Evolutionary conservation across 1,140 invertebrate species (phyloP), one percentile per base, ranked within the genome.

Genomic region (Rhagoletis pomonella): DNA sequence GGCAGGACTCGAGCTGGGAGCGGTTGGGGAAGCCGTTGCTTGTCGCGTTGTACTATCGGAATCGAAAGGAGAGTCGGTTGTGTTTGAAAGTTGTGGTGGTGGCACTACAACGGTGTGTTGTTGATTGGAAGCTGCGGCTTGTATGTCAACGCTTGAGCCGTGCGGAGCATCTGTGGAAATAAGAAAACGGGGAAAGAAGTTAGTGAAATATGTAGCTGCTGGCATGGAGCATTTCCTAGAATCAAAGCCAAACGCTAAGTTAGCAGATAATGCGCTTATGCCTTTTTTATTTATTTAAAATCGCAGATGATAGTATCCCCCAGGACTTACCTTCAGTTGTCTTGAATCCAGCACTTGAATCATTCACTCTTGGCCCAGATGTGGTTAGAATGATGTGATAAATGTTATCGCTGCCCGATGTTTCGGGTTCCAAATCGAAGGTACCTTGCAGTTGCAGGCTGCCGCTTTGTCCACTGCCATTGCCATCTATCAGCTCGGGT

Each of bases 331-430:
- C 87, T 77, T 88, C 88, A 5, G 19, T 88, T 59, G 42, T 3
- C 7, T 81, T 50, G 14, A 81, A 81, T 9, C 9, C 47, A 7
- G 7, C 73, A 81, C n/a, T n/a, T n/a, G n/a, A n/a, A n/a, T 62
- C 81, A 5, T 88, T 58, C 9, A 67, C 9, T 9, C 87, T 87
- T 1, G 91, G 91, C 64, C 91, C 91, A 44, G 90, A 90, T 14
- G 91, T 92, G 17, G 91, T 92, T n/a, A 91, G 89, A 50, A 92
- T 92, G 2, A 92, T 92, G 65, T 90, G 91, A 85, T 92, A 92
- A 42, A 92, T 91, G 64, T 91, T 91, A 60, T 92, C 90, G 59
- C 91, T 92, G 47, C 90, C 91, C 0, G 91, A 90, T 0, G 91
- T 91, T 1, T 92, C 91, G 0, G 91, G 90, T 6, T 92, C 91